Evolutionary conservation across 2,797 vertebrate species (phyloP).

Genomic region (Chromobotia macracanthus): DNA sequence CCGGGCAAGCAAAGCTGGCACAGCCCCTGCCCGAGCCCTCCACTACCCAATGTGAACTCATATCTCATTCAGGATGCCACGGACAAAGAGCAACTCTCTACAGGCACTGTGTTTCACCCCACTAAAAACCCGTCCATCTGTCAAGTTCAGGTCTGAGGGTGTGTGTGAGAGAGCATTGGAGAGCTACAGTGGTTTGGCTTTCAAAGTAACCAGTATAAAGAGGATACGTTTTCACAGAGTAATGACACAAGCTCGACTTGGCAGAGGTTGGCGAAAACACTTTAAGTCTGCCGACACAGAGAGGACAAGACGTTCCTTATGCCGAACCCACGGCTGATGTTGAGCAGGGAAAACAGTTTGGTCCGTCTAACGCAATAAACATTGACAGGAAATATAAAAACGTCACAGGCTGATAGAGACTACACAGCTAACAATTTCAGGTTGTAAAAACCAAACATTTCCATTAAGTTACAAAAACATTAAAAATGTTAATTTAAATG

Average conservation of each 20-base stretch:
- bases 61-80: constrained; percentile 55
- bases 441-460: too few relatives aligned
- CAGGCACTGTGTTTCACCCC: constrained; percentile 41
- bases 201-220: constrained; percentile 51
- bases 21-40: constrained; percentile 26
- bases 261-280: constrained; percentile 50
- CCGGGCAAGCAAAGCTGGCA: constrained; percentile 56
- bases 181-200: constrained; percentile 44
- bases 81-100: constrained; percentile 58
- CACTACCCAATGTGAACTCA: constrained; percentile 54
- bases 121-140: constrained; percentile 54
- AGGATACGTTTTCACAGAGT: constrained; percentile 54
- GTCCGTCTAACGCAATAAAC: constrained; percentile 26
- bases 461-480: too few relatives aligned
- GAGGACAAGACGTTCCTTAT: constrained; percentile 60
- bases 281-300: constrained; percentile 45
- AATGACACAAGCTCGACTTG: constrained; percentile 57
- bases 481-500: constrained; percentile 45
- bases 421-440: too few relatives aligned
- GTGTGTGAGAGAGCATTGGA: constrained; percentile 34
- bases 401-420: neutral
- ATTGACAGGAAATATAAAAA: constrained; percentile 51
- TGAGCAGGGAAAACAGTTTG: constrained; percentile 46
- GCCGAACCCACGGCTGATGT: constrained; percentile 37
- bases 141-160: constrained; percentile 46